Evolutionary conservation across 2,113 vertebrate species (phyloP).

Genomic region (Chloropsis hardwickii): DNA sequence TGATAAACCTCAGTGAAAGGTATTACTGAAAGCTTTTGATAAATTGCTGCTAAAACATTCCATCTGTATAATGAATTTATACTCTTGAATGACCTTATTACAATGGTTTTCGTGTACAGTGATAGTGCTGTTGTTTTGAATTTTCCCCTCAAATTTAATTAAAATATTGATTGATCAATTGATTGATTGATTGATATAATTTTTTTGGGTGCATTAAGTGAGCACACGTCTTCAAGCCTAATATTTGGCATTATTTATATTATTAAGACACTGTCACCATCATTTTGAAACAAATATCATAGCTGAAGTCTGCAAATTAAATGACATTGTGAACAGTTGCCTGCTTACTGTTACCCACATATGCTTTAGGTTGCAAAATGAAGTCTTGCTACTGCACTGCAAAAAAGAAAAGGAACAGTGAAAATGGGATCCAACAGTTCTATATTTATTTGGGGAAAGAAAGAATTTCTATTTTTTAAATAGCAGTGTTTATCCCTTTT

Average conservation of each 20-base stretch:
- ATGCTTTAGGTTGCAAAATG: neutral
- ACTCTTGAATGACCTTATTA: slow-evolving; percentile 26
- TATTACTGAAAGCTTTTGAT: slow-evolving; percentile 38
- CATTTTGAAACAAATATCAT: neutral
- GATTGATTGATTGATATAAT: neutral
- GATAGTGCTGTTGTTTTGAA: neutral
- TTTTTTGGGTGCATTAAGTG: neutral
- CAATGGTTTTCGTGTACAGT: neutral
- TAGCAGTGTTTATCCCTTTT: neutral
- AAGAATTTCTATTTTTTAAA: neutral
- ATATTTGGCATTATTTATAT: neutral
- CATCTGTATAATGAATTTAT: slow-evolving; percentile 26
- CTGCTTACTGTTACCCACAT: neutral
- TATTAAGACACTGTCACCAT: neutral
- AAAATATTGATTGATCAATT: slow-evolving; percentile 5
- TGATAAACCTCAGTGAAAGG: neutral
- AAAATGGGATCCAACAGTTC: neutral
- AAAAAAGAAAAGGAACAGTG: neutral
- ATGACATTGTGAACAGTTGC: neutral
- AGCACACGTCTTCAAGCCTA: neutral
- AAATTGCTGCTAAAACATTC: slow-evolving; percentile 34
- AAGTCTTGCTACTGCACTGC: neutral
- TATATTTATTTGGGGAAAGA: neutral
- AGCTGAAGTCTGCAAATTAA: neutral
- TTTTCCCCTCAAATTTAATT: slow-evolving; percentile 45